A percentile compares a stretch with the other conserved stretches of the same genome.
Evolutionary conservation across 2,113 vertebrate species (phyloP).

Genomic region (Heliornis fulica): DNA sequence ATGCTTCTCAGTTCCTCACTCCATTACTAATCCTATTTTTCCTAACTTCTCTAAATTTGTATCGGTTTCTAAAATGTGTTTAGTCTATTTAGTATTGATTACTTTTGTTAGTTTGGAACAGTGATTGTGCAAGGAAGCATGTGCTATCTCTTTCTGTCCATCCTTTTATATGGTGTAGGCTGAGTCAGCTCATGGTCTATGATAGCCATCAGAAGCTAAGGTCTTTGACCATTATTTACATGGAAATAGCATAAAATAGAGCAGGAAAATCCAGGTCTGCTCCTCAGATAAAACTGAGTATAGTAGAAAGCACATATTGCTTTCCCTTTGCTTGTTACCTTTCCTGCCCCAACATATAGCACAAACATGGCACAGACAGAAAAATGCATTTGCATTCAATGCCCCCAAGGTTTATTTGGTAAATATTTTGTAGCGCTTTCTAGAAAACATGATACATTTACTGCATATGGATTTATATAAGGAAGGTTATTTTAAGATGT

Average conservation of each 20-base stretch:
- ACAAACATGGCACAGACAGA: background rate
- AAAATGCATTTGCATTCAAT: background rate
- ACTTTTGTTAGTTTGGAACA: background rate
- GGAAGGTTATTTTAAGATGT: background rate
- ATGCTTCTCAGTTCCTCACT: constrained; percentile 12
- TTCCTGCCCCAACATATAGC: background rate
- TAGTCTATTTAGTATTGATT: background rate
- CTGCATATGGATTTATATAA: background rate
- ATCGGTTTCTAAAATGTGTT: background rate
- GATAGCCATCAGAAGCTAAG: background rate
- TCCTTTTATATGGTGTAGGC: background rate
- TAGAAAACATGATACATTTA: background rate
- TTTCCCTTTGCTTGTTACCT: background rate
- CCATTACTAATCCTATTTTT: constrained; percentile 23
- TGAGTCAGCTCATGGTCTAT: background rate
- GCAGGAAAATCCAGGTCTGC: background rate
- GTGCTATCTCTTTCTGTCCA: background rate
- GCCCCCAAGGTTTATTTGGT: background rate
- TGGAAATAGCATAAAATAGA: background rate
- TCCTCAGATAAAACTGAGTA: background rate
- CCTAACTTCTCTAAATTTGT: background rate
- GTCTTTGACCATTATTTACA: background rate
- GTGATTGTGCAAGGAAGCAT: background rate
- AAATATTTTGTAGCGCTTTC: background rate
- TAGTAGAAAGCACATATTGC: too few species aligned